Base-by-base conservation (phyloP, 1,140 invertebrate species). In the Orchesella cincta region DNA sequence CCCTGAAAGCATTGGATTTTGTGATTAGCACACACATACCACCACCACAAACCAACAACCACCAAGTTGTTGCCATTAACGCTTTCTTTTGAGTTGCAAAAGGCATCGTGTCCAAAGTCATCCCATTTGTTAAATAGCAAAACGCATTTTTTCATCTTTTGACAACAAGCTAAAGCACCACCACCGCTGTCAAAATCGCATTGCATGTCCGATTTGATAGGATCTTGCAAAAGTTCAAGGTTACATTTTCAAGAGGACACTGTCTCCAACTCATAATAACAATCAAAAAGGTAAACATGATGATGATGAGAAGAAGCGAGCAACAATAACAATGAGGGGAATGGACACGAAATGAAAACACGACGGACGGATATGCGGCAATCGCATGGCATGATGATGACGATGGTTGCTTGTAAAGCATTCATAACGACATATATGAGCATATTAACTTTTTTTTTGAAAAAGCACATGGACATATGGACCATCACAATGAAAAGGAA, bases 191-290 rank as follows among this genome's bases (percentile, higher is more conserved):
- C n/a, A n/a, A n/a, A n/a, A n/a, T n/a, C n/a, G n/a, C n/a, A n/a
- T n/a, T n/a, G n/a, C n/a, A n/a, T n/a, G n/a, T n/a, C n/a, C n/a
- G n/a, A n/a, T n/a, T n/a, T n/a, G n/a, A n/a, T n/a, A n/a, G n/a
- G n/a, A n/a, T 3, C 23, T 57, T 67, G 62, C 29, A 67, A 67
- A 67, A 67, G 62, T 67, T 67, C 62, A 67, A 67, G 62, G 62
- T 29, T 67, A 67, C 29, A 67, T 67, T 67, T 67, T 67, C 14
- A 33, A 67, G 62, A 67, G 62, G 62, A 67, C 62, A 67, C 54
- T 23, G 12, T 57, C 54, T n/a, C 5, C 14, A 14, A 23, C n/a
- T n/a, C 12, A 57, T 18, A 57, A 57, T 57, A 23, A 12, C 26
- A 57, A 57, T 57, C 8, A 57, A 26, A n/a, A 57, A 57, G 12